These are phyloP conservation scores for Monodelphis domestica DNA, from an alignment of 2,797 vertebrate genomes.

Conservation along the genomic window DNA sequence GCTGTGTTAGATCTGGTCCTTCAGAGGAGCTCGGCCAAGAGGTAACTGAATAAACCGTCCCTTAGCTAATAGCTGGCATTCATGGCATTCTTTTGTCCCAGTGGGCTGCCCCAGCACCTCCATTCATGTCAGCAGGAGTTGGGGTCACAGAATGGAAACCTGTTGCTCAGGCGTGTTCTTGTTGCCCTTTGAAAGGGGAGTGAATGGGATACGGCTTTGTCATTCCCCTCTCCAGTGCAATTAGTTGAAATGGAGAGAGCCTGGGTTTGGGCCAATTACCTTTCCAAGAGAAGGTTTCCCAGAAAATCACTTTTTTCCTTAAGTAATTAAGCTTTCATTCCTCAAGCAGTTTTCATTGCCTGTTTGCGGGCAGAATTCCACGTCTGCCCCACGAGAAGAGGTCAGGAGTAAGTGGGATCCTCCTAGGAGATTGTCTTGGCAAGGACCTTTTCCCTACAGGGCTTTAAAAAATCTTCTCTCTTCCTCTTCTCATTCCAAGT, in stretches of 20 bases:
- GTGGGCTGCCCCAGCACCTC: conserved; percentile 72
- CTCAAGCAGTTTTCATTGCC: conserved; percentile 65
- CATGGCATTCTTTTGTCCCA: conserved; percentile 73
- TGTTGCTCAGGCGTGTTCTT: conserved; percentile 70
- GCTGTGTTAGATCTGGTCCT: conserved; percentile 67
- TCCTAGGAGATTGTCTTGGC: background rate
- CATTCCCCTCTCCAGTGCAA: conserved; percentile 62
- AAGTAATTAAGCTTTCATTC: conserved; percentile 67
- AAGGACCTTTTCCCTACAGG: background rate
- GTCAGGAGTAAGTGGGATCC: background rate
- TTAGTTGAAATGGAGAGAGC: conserved; percentile 69
- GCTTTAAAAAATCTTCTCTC: background rate
- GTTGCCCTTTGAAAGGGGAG: conserved; percentile 69
- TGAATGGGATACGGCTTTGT: conserved; percentile 71
- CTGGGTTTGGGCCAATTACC: conserved; percentile 66
- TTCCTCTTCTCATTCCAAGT: too few relatives aligned
- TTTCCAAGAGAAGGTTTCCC: conserved; percentile 72
- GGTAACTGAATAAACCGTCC: conserved; percentile 70
- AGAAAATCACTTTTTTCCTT: conserved; percentile 69
- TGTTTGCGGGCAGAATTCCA: conserved; percentile 52
- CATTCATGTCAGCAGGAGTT: conserved; percentile 72
- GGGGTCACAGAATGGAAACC: conserved; percentile 41
- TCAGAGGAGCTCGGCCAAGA: conserved; percentile 66
- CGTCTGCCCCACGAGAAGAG: background rate
- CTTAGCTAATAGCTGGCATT: conserved; percentile 75